Conservation (phyloP, 1,140 invertebrate genomes). For the Diorhabda carinulata region DNA sequence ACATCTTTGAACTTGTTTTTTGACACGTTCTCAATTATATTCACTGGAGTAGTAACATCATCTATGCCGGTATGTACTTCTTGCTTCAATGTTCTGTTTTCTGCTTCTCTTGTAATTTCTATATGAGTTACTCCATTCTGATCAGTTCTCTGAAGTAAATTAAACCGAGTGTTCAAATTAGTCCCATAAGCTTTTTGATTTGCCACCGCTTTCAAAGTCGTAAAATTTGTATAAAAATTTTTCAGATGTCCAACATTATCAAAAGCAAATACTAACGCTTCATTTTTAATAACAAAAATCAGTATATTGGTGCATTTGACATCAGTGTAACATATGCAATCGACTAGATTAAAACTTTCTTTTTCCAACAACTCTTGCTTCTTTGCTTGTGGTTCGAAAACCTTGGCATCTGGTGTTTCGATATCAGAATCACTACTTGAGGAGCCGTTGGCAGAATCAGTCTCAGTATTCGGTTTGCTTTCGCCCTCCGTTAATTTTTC, state of each 20-base stretch:
- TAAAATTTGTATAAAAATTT: slow-evolving; percentile 44
- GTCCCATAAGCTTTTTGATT: slow-evolving; percentile 41
- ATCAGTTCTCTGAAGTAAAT: slow-evolving; percentile 46
- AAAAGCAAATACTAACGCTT: slow-evolving; percentile 46
- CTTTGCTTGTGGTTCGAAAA: neutral
- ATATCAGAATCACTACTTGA: slow-evolving; percentile 44
- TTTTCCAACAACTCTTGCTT: slow-evolving; percentile 10
- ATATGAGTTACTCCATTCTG: slow-evolving; percentile 49
- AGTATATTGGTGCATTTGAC: slow-evolving; percentile 43
- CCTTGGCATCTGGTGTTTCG: slow-evolving; percentile 28
- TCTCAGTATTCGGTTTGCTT: slow-evolving; percentile 32
- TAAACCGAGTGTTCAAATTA: slow-evolving; percentile 38
- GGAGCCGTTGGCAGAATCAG: slow-evolving; percentile 46
- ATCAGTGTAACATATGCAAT: slow-evolving; percentile 47
- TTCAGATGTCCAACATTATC: slow-evolving; percentile 38
- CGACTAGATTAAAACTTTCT: slow-evolving; percentile 44
- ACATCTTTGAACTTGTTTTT: slow-evolving; percentile 19
- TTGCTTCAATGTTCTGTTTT: slow-evolving; percentile 14
- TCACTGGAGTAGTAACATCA: slow-evolving; percentile 42
- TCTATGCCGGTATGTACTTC: slow-evolving; percentile 38
- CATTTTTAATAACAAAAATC: slow-evolving; percentile 45
- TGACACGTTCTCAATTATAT: slow-evolving; percentile 17
- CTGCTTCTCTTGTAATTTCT: slow-evolving; percentile 41
- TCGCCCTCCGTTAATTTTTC: slow-evolving; percentile 25
- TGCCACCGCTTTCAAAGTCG: slow-evolving; percentile 42